Conservation (phyloP, 2,888 invertebrate species). For the Andrena marginata region DNA sequence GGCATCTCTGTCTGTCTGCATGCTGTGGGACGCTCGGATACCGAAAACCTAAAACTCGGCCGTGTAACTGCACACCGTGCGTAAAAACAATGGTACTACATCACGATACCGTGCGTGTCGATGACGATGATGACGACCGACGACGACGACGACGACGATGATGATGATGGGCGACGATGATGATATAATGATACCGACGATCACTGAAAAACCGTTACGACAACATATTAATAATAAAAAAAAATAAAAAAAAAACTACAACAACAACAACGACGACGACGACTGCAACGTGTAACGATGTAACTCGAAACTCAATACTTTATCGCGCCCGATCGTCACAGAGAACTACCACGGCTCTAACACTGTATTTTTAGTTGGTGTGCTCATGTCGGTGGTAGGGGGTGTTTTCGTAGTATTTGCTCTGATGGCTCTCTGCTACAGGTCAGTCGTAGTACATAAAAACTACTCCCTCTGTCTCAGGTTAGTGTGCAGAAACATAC, state of each 20-base stretch:
- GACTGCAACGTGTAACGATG: constrained; percentile 51
- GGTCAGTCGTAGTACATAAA: constrained; percentile 99
- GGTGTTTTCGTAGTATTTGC: constrained; percentile 99
- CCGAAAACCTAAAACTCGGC: constrained; percentile 68
- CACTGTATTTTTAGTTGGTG: constrained; percentile 98
- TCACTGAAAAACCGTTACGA: constrained; percentile 10
- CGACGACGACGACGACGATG: constrained; percentile 14
- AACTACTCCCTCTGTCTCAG: constrained; percentile 99
- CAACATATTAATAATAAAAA: neutral
- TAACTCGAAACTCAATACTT: constrained; percentile 30
- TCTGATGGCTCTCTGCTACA: constrained; percentile 99
- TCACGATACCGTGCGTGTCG: constrained; percentile 24
- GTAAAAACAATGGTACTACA: constrained; percentile 59
- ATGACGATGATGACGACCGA: constrained; percentile 2
- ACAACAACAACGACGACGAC: constrained; percentile 11
- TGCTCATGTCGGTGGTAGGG: constrained; percentile 99
- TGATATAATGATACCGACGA: constrained; percentile 12
- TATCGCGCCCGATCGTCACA: constrained; percentile 85
- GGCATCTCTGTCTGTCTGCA: constrained; percentile 87
- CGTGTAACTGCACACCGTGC: constrained; percentile 65
- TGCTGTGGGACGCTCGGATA: constrained; percentile 86
- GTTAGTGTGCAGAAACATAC: constrained; percentile 95
- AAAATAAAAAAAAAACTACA: neutral
- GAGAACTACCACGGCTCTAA: constrained; percentile 99
- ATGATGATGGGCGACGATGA: neutral